These are phyloP conservation scores for Nothobranchius kuhntae DNA, from an alignment of 2,113 vertebrate genomes.

Conservation along the genomic window DNA sequence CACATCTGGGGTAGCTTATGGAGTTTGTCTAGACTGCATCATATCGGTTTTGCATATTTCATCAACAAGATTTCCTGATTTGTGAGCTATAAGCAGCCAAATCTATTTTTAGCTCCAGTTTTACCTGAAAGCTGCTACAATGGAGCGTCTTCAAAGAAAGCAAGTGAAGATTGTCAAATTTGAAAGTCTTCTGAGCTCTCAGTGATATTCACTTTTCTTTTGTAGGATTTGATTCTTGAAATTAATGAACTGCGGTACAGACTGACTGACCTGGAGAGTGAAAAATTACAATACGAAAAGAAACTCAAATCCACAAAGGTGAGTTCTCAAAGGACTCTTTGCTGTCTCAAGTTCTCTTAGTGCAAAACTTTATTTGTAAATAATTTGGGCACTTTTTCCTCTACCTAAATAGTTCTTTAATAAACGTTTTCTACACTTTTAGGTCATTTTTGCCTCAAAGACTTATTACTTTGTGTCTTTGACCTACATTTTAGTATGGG, in stretches of 20 bases:
- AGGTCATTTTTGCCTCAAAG: too few species aligned
- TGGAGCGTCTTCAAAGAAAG: neutral
- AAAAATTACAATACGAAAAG: slow-evolving; percentile 92
- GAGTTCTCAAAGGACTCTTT: slow-evolving; percentile 55
- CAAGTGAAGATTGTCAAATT: neutral
- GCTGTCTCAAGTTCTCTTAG: neutral
- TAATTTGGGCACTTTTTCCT: too few species aligned
- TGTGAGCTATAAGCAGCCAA: neutral
- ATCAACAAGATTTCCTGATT: neutral
- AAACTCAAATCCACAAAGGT: slow-evolving; percentile 96
- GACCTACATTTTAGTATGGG: too few species aligned
- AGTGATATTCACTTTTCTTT: slow-evolving; percentile 5
- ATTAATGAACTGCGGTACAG: slow-evolving; percentile 89
- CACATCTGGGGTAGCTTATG: neutral
- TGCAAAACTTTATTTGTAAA: neutral
- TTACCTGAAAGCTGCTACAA: neutral
- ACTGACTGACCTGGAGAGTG: slow-evolving; percentile 89
- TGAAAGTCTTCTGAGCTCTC: neutral
- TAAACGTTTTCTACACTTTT: too few species aligned
- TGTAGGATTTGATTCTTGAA: slow-evolving; percentile 90
- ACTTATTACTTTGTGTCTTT: too few species aligned
- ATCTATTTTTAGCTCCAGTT: neutral
- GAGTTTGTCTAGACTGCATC: neutral
- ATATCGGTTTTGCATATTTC: neutral
- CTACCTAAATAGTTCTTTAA: too few species aligned